Conservation (phyloP, 1,140 invertebrate species). For the Heterodera schachtii region DNA sequence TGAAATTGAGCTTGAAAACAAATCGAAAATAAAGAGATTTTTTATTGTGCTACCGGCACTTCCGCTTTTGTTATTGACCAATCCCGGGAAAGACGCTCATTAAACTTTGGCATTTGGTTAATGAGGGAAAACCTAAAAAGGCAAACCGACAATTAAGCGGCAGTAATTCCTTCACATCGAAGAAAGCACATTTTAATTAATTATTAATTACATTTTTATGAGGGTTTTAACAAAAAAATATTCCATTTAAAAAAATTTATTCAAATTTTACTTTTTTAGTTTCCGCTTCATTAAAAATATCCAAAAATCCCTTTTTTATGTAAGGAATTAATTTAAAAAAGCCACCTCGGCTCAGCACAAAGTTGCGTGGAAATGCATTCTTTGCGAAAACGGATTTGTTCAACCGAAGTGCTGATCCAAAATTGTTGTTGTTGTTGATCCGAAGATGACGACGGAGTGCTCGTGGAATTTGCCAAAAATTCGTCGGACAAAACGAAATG, state of each 20-base stretch:
- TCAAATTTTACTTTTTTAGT: too few relatives aligned
- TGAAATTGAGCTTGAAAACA: not conserved
- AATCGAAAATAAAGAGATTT: not conserved
- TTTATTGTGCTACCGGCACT: not conserved
- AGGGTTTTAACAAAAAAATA: too few relatives aligned
- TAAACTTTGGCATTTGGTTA: not conserved
- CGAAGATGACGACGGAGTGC: not conserved
- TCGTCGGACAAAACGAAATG: not conserved
- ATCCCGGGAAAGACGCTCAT: not conserved
- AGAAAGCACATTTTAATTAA: too few relatives aligned
- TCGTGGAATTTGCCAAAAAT: not conserved
- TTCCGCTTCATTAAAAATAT: too few relatives aligned
- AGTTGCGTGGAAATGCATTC: not conserved
- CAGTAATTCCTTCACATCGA: too few relatives aligned
- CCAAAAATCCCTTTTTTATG: too few relatives aligned
- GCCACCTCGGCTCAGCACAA: not conserved
- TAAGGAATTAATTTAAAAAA: too few relatives aligned
- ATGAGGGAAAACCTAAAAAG: not conserved
- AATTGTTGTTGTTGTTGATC: not conserved
- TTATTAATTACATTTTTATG: too few relatives aligned
- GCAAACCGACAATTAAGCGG: too few relatives aligned
- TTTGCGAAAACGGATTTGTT: not conserved
- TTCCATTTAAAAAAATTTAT: too few relatives aligned
- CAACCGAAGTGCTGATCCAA: not conserved
- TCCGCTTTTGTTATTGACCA: not conserved